phyloP scores from a whole-genome alignment of 30 jellyfish, hydroid and myxozoan species.

The Morbakka virulenta region DNA sequence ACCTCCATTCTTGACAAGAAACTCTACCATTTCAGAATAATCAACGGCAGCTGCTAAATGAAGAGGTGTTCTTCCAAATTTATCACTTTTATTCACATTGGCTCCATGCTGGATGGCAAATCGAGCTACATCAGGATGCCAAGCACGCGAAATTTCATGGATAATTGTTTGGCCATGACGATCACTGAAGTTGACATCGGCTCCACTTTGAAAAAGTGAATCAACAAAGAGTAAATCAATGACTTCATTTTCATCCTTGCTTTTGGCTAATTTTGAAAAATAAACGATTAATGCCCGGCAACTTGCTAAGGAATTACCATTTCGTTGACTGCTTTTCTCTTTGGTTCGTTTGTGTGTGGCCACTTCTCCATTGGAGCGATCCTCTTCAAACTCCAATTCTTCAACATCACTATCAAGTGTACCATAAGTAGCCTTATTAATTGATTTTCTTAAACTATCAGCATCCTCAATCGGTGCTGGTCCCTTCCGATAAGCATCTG shows the following conservation, averaged over 20 bases:
- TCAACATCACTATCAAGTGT: constrained; percentile 95
- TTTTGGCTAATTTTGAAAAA: constrained; percentile 92
- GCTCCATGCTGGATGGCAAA: constrained; percentile 98
- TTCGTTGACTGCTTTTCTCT: constrained; percentile 19
- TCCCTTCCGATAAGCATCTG: constrained; percentile 83
- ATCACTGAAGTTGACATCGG: constrained; percentile 89
- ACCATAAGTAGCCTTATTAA: constrained; percentile 89
- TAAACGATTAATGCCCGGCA: constrained; percentile 95
- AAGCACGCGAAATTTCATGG: constrained; percentile 97
- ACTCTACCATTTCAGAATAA: constrained; percentile 95
- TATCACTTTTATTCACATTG: constrained; percentile 87
- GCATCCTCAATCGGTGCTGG: constrained; percentile 99
- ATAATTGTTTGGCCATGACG: constrained; percentile 91
- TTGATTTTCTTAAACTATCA: constrained; percentile 75
- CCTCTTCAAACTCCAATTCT: constrained; percentile 92
- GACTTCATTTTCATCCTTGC: constrained; percentile 90
- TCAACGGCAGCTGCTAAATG: constrained; percentile 99
- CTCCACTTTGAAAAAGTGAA: constrained; percentile 93
- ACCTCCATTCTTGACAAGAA: constrained; percentile 90
- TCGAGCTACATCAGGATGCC: constrained; percentile 99
- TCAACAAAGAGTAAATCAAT: constrained; percentile 91
- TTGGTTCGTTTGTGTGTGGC: constrained; percentile 53
- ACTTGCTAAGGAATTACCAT: constrained; percentile 95
- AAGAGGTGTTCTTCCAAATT: constrained; percentile 84
- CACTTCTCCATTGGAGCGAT: constrained; percentile 43